Evolutionary conservation across 2,113 vertebrate species (phyloP).

Genomic region (Gavia stellata): DNA sequence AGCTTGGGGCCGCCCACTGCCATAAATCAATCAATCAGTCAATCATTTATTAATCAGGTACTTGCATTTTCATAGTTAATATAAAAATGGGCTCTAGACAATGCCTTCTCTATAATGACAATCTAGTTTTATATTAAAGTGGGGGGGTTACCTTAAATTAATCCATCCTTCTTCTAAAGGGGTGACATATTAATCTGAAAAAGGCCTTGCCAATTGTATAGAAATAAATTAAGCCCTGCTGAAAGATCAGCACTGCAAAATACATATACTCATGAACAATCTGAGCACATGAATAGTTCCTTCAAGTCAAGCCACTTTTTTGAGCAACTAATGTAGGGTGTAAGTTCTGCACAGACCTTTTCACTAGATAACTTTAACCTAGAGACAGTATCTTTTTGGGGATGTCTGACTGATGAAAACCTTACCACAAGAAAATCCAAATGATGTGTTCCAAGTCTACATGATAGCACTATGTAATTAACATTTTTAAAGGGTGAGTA

Average conservation of each 20-base stretch:
- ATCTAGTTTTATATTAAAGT: background rate
- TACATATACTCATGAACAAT: background rate
- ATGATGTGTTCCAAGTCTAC: background rate
- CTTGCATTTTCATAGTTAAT: conserved; percentile 56
- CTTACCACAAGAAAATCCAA: conserved; percentile 4
- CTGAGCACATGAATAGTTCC: background rate
- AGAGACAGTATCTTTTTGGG: background rate
- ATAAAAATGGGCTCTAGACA: conserved; percentile 51
- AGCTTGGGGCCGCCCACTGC: conserved; percentile 73
- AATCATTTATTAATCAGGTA: conserved; percentile 64
- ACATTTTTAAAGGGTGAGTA: background rate
- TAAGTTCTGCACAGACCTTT: conserved; percentile 16
- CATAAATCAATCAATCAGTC: conserved; percentile 75
- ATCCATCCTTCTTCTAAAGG: background rate
- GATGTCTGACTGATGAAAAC: background rate
- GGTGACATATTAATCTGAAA: background rate
- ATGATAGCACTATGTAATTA: background rate
- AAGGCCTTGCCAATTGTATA: background rate
- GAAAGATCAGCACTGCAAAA: background rate
- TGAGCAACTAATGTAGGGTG: background rate
- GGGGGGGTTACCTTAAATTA: background rate
- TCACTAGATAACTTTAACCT: background rate
- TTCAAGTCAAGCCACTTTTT: background rate
- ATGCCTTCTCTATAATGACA: background rate
- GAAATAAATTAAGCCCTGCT: background rate